Base-by-base conservation (phyloP, 2,888 invertebrate species). In the Drosophila kanekoi region DNA sequence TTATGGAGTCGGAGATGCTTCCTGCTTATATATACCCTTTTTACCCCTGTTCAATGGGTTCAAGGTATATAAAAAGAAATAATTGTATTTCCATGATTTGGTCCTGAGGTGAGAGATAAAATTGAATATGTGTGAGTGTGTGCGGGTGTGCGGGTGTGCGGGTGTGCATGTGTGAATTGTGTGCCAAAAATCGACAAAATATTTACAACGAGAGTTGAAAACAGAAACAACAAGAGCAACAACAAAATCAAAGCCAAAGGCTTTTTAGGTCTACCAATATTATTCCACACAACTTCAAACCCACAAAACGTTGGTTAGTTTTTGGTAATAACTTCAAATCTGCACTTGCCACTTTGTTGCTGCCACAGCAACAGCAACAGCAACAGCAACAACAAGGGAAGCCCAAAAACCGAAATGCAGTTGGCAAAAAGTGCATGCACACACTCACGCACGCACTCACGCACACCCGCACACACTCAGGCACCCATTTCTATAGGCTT, bases 301-400 rank as follows among this genome's bases (percentile, higher is more conserved):
- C 90, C 90, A 90, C 90, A 91, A 90, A 90, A 91, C 87, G 90
- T 84, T 90, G 90, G 90, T 90, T 91, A 89, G 89, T 91, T 90
- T 91, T 90, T 90, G 90, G 90, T 90, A 90, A 91, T 90, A 91
- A 91, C 90, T 89, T 87, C 89, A 90, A 91, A 90, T 91, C 90
- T 90, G 90, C 89, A 90, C 90, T 89, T 90, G 87, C 90, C 89
- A 90, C 78, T 81, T 84, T 82, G 80, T 75, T 78, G 77, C 74
- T 53, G 48, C 59, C 73, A 58, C 60, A 66, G 18, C 51, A 63
- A n/a, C 23, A 51, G n/a, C 68, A 57, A 10, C 23, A 51, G n/a
- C 68, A 57, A 10, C 58, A 63, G 16, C 58, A 53, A 13, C 16
- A 49, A 43, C 52, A 67, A 40, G 45, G 48, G 32, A 32, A 43